Evolutionary conservation across 2,888 invertebrate genomes (phyloP), one percentile per base, ranked within the genome.

Genomic region (Drosophila picticornis): DNA sequence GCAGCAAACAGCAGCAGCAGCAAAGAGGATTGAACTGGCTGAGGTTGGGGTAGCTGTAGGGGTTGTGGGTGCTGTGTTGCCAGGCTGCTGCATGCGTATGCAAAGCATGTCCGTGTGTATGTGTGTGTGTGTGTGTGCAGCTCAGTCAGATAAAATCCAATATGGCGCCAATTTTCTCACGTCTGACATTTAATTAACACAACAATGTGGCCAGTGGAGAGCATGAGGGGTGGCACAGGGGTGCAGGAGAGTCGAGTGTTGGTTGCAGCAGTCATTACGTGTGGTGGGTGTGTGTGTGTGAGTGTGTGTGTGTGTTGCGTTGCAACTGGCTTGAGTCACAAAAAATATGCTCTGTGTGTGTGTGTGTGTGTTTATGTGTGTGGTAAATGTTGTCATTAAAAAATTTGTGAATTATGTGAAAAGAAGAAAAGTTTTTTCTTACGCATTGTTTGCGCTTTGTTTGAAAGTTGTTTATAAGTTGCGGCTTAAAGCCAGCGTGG

Each of bases 121-220:
- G 10, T 46, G 9, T 38, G 34, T 53, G 19, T 38, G 68, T 61
- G 32, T 38, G 38, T 43, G 38, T 56, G 77, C 81, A 81, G 78
- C 78, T 81, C 78, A 75, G 63, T 62, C 90, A 90, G 90, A 88
- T 90, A 90, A 88, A 88, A 87, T 89, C 81, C 82, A 90, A 88
- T 90, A 90, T 90, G 91, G 87, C 90, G 90, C 85, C 90, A 90
- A 83, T 91, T 91, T 91, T 84, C 90, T 89, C 92, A 91, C 91
- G 91, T 85, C 85, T 84, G 90, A 85, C 89, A 91, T 91, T 91
- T 92, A 91, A 91, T 91, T 91, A 91, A 92, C 90, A 88, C 88
- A 88, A 90, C 85, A 86, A 86, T 85, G 90, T 77, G 84, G 72
- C 43, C 36, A 9, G 6, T 11, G 40, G 1, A 16, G 22, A 25